Conservation (phyloP, 1,140 invertebrate species). For the Colletes latitarsis region DNA sequence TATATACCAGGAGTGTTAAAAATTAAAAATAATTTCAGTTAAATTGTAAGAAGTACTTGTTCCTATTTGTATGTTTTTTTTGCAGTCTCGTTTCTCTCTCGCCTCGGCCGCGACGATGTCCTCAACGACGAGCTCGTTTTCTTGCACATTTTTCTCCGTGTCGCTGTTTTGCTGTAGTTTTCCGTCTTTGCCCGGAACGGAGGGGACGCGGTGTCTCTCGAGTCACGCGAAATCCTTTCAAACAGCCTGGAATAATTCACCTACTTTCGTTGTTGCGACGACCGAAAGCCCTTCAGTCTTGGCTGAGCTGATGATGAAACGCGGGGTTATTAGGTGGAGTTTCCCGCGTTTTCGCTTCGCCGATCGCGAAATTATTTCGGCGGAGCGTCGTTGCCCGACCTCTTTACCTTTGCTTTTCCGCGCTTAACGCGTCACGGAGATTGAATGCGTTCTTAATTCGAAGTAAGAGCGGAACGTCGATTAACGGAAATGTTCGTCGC, state of each 20-base stretch:
- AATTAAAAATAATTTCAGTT: too few relatives aligned
- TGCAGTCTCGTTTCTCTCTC: neutral
- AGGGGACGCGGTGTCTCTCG: constrained; percentile 4
- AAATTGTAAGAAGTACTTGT: too few relatives aligned
- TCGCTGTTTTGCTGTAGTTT: neutral
- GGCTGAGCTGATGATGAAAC: neutral
- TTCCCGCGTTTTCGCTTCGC: neutral
- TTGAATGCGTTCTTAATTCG: neutral
- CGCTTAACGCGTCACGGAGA: neutral
- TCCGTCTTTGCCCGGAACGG: neutral
- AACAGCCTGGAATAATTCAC: constrained; percentile 44
- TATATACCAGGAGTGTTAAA: too few relatives aligned
- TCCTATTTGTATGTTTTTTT: neutral
- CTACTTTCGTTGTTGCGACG: constrained; percentile 35
- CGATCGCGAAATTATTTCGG: constrained; percentile 17
- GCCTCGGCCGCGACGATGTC: too few relatives aligned
- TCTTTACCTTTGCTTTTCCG: neutral
- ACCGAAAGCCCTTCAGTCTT: neutral
- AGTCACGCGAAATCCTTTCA: constrained; percentile 28
- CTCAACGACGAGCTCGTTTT: neutral
- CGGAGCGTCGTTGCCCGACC: neutral
- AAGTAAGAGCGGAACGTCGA: neutral
- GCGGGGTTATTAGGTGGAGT: constrained; percentile 3
- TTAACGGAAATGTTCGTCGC: too few relatives aligned
- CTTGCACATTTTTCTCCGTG: neutral